phyloP scores from a whole-genome alignment of 2,797 vertebrate genomes.

The Chrosomus eos region DNA sequence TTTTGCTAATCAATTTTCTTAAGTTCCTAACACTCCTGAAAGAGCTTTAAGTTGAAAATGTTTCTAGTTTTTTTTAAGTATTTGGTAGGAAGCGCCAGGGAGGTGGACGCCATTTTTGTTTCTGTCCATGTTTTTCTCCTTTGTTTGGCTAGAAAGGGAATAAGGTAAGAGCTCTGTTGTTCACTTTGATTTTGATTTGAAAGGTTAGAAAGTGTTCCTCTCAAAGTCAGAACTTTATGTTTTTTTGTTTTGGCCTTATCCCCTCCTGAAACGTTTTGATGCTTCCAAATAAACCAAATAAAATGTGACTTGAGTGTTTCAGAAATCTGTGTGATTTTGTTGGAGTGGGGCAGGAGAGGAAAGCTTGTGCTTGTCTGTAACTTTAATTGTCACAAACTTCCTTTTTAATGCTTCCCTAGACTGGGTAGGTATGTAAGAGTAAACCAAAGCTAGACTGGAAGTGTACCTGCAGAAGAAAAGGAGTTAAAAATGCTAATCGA shows the following conservation, averaged over 20 bases:
- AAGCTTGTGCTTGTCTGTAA: neutral
- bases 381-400: too few relatives aligned
- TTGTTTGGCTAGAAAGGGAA: neutral
- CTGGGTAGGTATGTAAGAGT: neutral
- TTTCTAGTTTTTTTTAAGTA: too few relatives aligned
- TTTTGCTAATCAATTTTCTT: too few relatives aligned
- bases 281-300: neutral
- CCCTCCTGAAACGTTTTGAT: neutral
- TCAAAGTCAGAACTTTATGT: neutral
- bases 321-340: too few relatives aligned
- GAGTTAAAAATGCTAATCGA: neutral
- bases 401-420: too few relatives aligned
- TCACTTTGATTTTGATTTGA: neutral
- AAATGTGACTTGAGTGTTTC: neutral
- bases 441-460: neutral
- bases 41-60: neutral
- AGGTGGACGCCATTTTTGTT: too few relatives aligned
- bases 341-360: neutral
- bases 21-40: neutral
- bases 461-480: neutral
- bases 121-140: neutral
- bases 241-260: neutral
- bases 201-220: neutral
- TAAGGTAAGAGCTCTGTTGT: neutral
- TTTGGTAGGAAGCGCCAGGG: neutral